Evolutionary conservation across 1,140 invertebrate genomes (phyloP).

Genomic region (Melitaea cinxia): DNA sequence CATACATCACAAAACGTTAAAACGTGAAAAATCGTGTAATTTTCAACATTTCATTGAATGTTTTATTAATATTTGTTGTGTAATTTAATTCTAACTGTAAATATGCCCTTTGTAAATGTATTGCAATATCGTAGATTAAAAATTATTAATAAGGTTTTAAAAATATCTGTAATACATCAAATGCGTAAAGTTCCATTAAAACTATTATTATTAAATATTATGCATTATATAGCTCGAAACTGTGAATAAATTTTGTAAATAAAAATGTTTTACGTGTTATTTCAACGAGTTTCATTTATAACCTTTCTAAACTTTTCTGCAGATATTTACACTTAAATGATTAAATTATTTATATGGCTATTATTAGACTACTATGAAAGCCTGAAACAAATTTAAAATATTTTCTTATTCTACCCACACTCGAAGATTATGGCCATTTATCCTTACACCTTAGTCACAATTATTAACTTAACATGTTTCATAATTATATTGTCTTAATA

Average conservation of each 20-base stretch:
- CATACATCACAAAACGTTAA: too few relatives aligned
- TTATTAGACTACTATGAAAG: too few relatives aligned
- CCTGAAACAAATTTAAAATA: too few relatives aligned
- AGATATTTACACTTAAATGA: neutral
- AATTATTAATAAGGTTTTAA: conserved; percentile 24
- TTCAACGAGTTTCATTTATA: conserved; percentile 38
- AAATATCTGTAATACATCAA: conserved; percentile 37
- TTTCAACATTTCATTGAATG: too few relatives aligned
- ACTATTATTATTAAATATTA: conserved; percentile 24
- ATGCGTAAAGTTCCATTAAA: conserved; percentile 33
- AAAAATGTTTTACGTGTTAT: conserved; percentile 72
- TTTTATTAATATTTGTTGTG: neutral
- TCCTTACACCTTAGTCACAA: too few relatives aligned
- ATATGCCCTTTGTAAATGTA: conserved; percentile 29
- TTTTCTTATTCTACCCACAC: too few relatives aligned
- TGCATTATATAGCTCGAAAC: conserved; percentile 33
- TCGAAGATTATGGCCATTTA: too few relatives aligned
- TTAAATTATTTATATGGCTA: neutral
- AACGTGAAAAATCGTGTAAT: neutral
- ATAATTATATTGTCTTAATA: too few relatives aligned
- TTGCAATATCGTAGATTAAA: conserved; percentile 18
- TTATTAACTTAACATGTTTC: too few relatives aligned
- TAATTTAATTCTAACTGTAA: conserved; percentile 23
- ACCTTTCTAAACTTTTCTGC: neutral
- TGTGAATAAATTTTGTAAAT: conserved; percentile 73